Conservation (phyloP, 2,113 vertebrate species). For the Oncorhynchus tshawytscha region DNA sequence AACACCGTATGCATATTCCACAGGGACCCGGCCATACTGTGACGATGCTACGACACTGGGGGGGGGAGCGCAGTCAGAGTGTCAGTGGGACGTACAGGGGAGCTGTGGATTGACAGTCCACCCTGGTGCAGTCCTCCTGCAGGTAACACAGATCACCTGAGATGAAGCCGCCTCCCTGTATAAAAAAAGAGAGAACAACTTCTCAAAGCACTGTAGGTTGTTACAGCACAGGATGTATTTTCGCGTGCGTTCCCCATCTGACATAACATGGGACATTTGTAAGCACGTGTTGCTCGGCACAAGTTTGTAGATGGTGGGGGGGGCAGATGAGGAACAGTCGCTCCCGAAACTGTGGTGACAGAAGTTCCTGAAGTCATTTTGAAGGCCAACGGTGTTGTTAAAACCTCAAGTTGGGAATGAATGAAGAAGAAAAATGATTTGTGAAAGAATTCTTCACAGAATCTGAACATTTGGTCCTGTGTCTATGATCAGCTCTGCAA, state of each 20-base stretch:
- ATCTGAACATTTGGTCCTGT: constrained; percentile 16
- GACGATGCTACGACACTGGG: neutral
- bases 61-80: neutral
- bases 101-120: constrained; percentile 77
- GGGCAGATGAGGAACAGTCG: constrained; percentile 77
- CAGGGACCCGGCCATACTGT: constrained; percentile 87
- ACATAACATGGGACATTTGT: constrained; percentile 83
- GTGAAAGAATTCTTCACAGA: constrained; percentile 16
- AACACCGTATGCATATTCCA: constrained; percentile 72
- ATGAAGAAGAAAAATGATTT: constrained; percentile 9
- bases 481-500: constrained; percentile 29
- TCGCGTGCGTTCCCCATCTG: neutral
- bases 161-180: constrained; percentile 87
- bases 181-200: constrained; percentile 45
- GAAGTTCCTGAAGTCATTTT: constrained; percentile 73
- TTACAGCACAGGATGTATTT: neutral
- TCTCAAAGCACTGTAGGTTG: neutral
- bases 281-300: constrained; percentile 88
- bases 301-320: constrained; percentile 83
- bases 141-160: constrained; percentile 86
- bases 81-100: constrained; percentile 72
- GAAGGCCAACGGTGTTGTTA: constrained; percentile 82
- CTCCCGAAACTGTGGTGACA: constrained; percentile 78
- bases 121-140: constrained; percentile 88
- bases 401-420: constrained; percentile 75